These are phyloP conservation scores for Scomber scombrus DNA, from an alignment of 2,113 vertebrate species.

Conservation along the genomic window DNA sequence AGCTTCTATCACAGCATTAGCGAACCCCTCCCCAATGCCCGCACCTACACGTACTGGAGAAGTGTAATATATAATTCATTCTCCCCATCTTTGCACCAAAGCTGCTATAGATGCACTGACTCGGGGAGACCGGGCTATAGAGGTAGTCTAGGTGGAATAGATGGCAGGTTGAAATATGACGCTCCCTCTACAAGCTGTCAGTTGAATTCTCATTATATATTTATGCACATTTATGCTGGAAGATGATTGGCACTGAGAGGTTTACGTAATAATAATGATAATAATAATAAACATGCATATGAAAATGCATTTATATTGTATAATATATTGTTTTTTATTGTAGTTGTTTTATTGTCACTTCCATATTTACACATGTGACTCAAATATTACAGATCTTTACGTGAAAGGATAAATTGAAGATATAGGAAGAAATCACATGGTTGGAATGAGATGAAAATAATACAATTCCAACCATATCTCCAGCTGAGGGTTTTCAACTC, in stretches of 20 bases:
- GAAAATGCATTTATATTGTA: neutral
- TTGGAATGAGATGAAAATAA: constrained; percentile 49
- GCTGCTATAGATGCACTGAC: constrained; percentile 22
- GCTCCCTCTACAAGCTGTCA: neutral
- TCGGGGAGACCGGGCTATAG: neutral
- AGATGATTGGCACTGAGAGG: neutral
- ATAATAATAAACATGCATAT: neutral
- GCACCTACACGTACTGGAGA: constrained; percentile 36
- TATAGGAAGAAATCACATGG: constrained; percentile 19
- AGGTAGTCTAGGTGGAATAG: constrained; percentile 21
- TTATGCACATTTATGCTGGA: constrained; percentile 12
- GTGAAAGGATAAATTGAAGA: neutral
- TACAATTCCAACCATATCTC: constrained; percentile 50
- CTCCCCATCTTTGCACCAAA: constrained; percentile 34
- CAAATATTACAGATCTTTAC: too few species aligned
- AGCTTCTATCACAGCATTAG: constrained; percentile 40
- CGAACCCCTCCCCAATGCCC: neutral
- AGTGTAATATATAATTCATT: constrained; percentile 55
- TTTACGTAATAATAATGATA: neutral
- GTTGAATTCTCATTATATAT: constrained; percentile 28
- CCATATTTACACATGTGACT: too few species aligned
- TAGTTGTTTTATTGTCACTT: neutral
- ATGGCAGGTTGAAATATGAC: constrained; percentile 20
- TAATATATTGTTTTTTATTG: neutral
- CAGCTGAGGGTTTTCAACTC: constrained; percentile 41